These are phyloP conservation scores for Homarus gammarus DNA, from an alignment of 2,888 invertebrate genomes.

Conservation along the genomic window DNA sequence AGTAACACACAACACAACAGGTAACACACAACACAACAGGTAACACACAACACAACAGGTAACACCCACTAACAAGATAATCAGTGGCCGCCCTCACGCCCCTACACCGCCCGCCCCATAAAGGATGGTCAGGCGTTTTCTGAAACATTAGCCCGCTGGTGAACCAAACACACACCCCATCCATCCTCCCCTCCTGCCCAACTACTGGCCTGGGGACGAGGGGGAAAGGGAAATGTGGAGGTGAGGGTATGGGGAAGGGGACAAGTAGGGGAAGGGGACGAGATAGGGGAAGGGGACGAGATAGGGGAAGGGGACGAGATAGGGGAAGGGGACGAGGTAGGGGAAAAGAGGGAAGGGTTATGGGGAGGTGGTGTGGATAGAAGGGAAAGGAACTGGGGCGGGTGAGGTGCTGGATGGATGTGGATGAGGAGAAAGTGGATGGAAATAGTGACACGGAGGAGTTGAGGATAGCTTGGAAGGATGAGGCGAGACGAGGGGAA, in stretches of 20 bases:
- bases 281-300: too few species aligned
- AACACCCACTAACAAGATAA: not conserved
- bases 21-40: too few species aligned
- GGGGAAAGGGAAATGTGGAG: not conserved
- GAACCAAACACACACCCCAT: not conserved
- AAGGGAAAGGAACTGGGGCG: not conserved
- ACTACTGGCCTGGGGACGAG: too few species aligned
- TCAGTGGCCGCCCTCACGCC: not conserved
- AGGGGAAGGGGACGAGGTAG: not conserved
- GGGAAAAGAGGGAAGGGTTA: not conserved
- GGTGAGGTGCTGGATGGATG: not conserved
- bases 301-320: not conserved
- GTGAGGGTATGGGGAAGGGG: not conserved
- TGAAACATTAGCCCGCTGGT: constrained; percentile 43
- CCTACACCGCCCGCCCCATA: constrained; percentile 11
- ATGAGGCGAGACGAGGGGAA: not conserved
- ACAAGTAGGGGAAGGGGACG: too few species aligned
- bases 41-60: not conserved
- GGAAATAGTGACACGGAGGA: not conserved
- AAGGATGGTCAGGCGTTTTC: constrained; percentile 39
- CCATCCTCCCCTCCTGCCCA: not conserved
- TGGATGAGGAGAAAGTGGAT: not conserved
- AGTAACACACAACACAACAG: too few species aligned
- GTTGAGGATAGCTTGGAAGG: not conserved
- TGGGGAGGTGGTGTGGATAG: too few species aligned